A percentile compares a stretch with the other conserved stretches of the same genome.
Evolutionary conservation across 2,113 vertebrate species (phyloP).

Genomic region (Dicentrarchus labrax): DNA sequence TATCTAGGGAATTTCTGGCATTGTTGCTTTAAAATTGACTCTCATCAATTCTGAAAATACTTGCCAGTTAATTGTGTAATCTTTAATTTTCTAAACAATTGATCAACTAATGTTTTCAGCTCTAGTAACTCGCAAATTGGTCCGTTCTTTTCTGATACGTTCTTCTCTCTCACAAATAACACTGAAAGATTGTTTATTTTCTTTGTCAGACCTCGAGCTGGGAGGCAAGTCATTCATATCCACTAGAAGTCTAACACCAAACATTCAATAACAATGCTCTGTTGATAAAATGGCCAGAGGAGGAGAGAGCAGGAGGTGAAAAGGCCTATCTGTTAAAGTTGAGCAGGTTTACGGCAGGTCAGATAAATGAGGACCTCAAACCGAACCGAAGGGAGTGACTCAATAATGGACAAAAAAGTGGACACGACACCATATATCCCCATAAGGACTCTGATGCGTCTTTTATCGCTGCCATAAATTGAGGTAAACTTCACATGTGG

Average conservation of each 20-base stretch:
- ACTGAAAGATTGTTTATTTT: neutral
- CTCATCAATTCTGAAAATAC: neutral
- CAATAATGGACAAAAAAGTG: slow-evolving; percentile 1
- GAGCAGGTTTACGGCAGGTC: neutral
- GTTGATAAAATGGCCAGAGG: neutral
- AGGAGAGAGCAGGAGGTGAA: neutral
- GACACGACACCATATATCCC: neutral
- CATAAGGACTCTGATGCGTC: neutral
- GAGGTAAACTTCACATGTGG: slow-evolving; percentile 24
- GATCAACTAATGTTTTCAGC: neutral
- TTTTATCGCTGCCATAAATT: slow-evolving; percentile 27
- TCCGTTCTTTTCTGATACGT: neutral
- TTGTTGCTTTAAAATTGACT: too few species aligned
- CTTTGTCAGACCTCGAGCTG: neutral
- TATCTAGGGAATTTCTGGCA: too few species aligned
- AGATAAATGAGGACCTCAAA: slow-evolving; percentile 1
- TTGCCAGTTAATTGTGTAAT: neutral
- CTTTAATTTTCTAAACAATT: neutral
- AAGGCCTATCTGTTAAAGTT: neutral
- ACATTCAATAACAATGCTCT: neutral
- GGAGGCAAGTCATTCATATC: neutral
- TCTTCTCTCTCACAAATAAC: neutral
- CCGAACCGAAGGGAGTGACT: neutral
- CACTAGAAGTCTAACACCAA: neutral
- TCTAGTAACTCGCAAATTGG: neutral